Base-by-base conservation (phyloP, 2,113 vertebrate species). In the Neoarius graeffei region DNA sequence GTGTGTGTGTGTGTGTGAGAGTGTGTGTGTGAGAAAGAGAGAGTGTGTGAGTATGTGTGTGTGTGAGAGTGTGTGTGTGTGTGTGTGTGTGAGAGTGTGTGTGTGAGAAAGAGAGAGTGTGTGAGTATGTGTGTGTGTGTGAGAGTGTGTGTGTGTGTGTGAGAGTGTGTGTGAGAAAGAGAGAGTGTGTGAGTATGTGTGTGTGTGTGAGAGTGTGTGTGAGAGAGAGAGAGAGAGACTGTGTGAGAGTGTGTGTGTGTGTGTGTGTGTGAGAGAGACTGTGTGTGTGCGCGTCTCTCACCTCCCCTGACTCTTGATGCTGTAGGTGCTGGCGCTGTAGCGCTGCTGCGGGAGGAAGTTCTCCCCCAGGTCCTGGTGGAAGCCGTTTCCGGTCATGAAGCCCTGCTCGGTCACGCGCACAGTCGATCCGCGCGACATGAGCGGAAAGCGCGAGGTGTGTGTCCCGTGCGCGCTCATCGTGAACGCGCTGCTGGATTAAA, bases 391-490 rank as follows among this genome's bases (percentile, higher is more conserved):
- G 81, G 9, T 50, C 81, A 66, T 0, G 60, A 7, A 50, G 35
- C 64, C 3, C 60, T 64, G 60, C 0, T 83, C 81, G 35, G 5
- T 14, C 5, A 48, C 10, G 11, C 81, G 59, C 81, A 83, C 9
- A 1, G 30, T 64, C 1, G 80, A 11, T 50, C 60, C 81, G 81
- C 81, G 81, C 59, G 81, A 83, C 30, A 83, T 48, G 60, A 23
- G 4, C 0, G 81, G 81, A 7, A 66, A 48, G 59, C 81, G 81
- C 81, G 81, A 66, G 59, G 60, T 7, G 0, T 35, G 35, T 3
- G 81, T 83, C 0, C 81, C 60, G 81, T 83, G 42, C 35, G 42
- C 60, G 81, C 81, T 64, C 81, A 83, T 83, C 81, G 60, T 83
- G 79, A 30, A 17, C 56, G 79, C 27, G 81, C 81, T n/a, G n/a